Evolutionary conservation across 1,140 invertebrate species (phyloP).

Genomic region (Bursaphelenchus mucronatus): DNA sequence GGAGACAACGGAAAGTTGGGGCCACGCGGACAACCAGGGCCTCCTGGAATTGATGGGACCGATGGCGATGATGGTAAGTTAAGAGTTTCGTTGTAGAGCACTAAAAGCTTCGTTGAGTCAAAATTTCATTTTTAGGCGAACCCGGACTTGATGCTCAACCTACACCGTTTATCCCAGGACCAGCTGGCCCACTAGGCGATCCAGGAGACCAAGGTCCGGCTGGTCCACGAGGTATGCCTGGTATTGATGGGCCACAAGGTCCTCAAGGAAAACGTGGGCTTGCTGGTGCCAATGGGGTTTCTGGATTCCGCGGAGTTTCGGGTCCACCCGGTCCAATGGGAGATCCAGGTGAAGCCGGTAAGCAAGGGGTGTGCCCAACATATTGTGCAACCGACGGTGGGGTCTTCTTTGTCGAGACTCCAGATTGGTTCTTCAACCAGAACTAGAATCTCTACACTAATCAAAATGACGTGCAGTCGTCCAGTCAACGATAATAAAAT

Average conservation of each 20-base stretch:
- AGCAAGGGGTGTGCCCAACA: conserved; percentile 54
- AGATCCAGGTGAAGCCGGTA: conserved; percentile 47
- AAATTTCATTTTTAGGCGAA: conserved; percentile 40
- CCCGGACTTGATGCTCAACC: conserved; percentile 31
- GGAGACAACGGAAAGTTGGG: conserved; percentile 38
- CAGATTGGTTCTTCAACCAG: conserved; percentile 54
- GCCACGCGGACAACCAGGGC: conserved; percentile 34
- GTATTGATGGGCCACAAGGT: conserved; percentile 44
- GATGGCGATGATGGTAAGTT: conserved; percentile 38
- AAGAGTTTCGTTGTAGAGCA: background rate
- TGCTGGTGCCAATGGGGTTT: conserved; percentile 26
- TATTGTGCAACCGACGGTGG: conserved; percentile 55
- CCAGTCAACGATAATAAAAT: too few species aligned
- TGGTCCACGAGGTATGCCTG: conserved; percentile 24
- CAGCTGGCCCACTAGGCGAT: conserved; percentile 31
- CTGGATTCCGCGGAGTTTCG: conserved; percentile 31
- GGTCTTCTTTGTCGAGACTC: conserved; percentile 48
- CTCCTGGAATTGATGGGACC: conserved; percentile 29
- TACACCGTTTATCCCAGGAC: conserved; percentile 22
- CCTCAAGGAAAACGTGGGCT: conserved; percentile 28
- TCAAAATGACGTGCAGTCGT: too few species aligned
- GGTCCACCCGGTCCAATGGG: conserved; percentile 36
- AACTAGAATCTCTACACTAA: conserved; percentile 12
- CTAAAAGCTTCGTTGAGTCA: conserved; percentile 1
- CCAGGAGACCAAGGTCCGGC: background rate